Evolutionary conservation across 2,888 invertebrate species (phyloP).

Genomic region (Zootermopsis nevadensis): DNA sequence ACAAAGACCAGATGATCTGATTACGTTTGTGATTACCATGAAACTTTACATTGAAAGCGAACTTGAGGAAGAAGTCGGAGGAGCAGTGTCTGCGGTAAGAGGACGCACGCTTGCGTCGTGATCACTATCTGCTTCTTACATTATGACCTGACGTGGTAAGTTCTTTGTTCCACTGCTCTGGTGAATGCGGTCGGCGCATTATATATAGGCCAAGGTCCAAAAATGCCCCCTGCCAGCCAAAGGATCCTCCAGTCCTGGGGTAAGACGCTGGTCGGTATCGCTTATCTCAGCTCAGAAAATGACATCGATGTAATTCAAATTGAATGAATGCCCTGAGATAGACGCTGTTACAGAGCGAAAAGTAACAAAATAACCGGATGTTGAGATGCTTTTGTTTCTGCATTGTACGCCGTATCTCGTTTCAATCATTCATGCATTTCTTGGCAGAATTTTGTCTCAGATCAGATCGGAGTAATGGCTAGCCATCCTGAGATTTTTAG

Average conservation of each 20-base stretch:
- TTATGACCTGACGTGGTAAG: slow-evolving; percentile 34
- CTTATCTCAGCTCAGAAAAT: slow-evolving; percentile 7
- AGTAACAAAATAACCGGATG: too few relatives aligned
- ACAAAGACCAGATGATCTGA: slow-evolving; percentile 43
- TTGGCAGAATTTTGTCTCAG: too few relatives aligned
- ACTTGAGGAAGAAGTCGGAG: slow-evolving; percentile 22
- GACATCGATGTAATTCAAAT: slow-evolving; percentile 32
- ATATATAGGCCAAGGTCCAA: slow-evolving; percentile 41
- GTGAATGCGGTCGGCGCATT: slow-evolving; percentile 18
- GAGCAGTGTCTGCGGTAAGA: slow-evolving; percentile 21
- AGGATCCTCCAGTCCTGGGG: neutral
- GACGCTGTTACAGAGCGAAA: too few relatives aligned
- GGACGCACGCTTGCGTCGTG: neutral
- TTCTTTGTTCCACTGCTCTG: slow-evolving; percentile 40
- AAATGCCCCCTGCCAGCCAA: neutral
- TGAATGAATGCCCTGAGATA: neutral
- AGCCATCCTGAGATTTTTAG: too few relatives aligned
- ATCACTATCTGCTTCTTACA: slow-evolving; percentile 32
- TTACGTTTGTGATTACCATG: slow-evolving; percentile 42
- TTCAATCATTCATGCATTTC: too few relatives aligned
- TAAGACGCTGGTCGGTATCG: neutral
- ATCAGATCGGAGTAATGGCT: too few relatives aligned
- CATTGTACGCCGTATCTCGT: too few relatives aligned
- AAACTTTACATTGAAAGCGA: slow-evolving; percentile 41
- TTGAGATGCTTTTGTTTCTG: too few relatives aligned